These are phyloP conservation scores for Calliopum simillimum DNA, from an alignment of 2,888 invertebrate genomes.

Conservation along the genomic window DNA sequence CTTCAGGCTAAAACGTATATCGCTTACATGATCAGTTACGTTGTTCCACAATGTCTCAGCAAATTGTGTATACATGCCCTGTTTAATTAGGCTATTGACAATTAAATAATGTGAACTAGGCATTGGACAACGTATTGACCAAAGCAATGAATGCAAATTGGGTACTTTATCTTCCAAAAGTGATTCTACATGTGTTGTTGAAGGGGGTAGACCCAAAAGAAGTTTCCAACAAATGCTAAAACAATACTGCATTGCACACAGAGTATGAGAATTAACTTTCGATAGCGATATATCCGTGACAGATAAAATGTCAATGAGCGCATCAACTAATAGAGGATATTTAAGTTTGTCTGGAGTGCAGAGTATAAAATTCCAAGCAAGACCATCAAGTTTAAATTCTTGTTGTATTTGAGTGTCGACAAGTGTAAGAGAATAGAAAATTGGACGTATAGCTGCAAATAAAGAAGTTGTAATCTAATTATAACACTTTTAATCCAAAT, in stretches of 20 bases:
- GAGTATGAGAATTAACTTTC: slow-evolving; percentile 69
- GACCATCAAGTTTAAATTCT: slow-evolving; percentile 90
- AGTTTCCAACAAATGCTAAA: slow-evolving; percentile 76
- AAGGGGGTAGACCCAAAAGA: slow-evolving; percentile 88
- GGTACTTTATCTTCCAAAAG: slow-evolving; percentile 78
- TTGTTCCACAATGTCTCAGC: slow-evolving; percentile 67
- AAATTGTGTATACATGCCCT: slow-evolving; percentile 87
- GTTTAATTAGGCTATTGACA: slow-evolving; percentile 86
- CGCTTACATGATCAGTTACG: slow-evolving; percentile 64
- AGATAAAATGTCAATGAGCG: slow-evolving; percentile 84
- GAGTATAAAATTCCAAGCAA: slow-evolving; percentile 93
- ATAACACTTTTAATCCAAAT: too few relatives aligned
- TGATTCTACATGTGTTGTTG: slow-evolving; percentile 86
- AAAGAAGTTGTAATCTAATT: not conserved
- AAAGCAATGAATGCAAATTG: slow-evolving; percentile 85
- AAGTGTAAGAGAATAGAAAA: slow-evolving; percentile 90
- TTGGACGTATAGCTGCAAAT: slow-evolving; percentile 79
- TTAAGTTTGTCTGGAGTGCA: slow-evolving; percentile 92
- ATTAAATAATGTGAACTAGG: slow-evolving; percentile 90
- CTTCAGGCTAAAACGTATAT: slow-evolving; percentile 63
- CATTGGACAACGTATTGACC: slow-evolving; percentile 88
- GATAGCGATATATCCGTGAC: slow-evolving; percentile 79
- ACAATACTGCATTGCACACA: slow-evolving; percentile 91
- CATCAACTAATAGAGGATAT: slow-evolving; percentile 87
- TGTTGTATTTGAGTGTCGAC: slow-evolving; percentile 74